Evolutionary conservation across 2,113 vertebrate genomes (phyloP).

Genomic region (Labrus mixtus): DNA sequence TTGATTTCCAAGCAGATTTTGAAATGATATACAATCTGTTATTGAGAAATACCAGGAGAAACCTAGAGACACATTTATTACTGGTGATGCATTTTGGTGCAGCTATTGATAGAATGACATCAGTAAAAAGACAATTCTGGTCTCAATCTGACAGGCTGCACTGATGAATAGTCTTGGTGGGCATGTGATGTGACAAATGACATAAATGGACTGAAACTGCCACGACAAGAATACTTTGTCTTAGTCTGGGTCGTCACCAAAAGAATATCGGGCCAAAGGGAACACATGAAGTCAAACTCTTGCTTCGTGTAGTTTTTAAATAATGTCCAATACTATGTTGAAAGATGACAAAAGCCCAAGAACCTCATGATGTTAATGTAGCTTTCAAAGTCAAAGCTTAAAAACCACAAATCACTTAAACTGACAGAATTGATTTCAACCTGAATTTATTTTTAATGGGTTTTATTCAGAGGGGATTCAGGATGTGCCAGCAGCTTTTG

Average conservation of each 20-base stretch:
- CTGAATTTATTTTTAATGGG: background rate
- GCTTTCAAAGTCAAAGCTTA: background rate
- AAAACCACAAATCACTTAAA: background rate
- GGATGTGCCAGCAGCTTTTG: background rate
- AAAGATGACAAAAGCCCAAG: background rate
- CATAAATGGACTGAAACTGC: background rate
- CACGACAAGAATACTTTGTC: background rate
- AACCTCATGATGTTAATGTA: background rate
- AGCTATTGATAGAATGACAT: background rate
- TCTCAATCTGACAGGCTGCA: background rate
- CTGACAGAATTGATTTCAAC: background rate
- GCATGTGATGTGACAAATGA: background rate
- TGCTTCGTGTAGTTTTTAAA: background rate
- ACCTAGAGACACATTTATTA: too few species aligned
- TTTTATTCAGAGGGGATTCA: background rate
- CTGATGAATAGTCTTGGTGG: background rate
- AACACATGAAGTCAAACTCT: background rate
- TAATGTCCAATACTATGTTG: background rate
- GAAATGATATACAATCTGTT: too few species aligned
- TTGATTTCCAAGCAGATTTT: too few species aligned
- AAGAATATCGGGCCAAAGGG: background rate
- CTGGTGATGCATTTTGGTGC: background rate
- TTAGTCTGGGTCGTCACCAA: background rate
- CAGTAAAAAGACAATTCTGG: background rate
- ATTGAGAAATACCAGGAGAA: too few species aligned